phyloP scores from a whole-genome alignment of 2,888 invertebrate species.

The Pachliopta kotzebuea region DNA sequence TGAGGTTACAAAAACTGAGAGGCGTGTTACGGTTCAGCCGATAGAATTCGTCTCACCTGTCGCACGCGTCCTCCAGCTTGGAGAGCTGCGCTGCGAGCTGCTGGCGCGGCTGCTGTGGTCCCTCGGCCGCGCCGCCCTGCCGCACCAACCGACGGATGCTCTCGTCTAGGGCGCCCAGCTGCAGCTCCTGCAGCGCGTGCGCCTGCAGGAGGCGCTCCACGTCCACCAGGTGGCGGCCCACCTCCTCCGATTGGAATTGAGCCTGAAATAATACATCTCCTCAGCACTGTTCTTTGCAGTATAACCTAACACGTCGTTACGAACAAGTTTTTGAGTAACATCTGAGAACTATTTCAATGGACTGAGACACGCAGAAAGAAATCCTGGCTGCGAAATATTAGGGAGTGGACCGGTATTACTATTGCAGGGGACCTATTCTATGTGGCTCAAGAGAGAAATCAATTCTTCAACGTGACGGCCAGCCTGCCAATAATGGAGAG shows the following conservation, averaged over 20 bases:
- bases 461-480: too few species aligned
- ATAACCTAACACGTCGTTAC: too few species aligned
- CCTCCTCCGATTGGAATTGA: slow-evolving; percentile 90
- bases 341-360: too few species aligned
- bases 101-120: slow-evolving; percentile 85
- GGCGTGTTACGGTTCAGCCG: background rate
- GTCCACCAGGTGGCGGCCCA: slow-evolving; percentile 95
- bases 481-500: too few species aligned
- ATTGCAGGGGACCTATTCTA: too few species aligned
- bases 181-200: slow-evolving; percentile 94
- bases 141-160: slow-evolving; percentile 89
- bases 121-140: slow-evolving; percentile 51
- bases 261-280: slow-evolving; percentile 56
- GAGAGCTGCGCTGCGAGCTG: slow-evolving; percentile 87
- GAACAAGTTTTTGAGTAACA: too few species aligned
- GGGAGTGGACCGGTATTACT: too few species aligned
- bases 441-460: too few species aligned
- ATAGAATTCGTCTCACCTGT: slow-evolving; percentile 73
- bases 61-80: slow-evolving; percentile 89
- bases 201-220: slow-evolving; percentile 97
- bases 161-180: slow-evolving; percentile 94
- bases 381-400: too few species aligned
- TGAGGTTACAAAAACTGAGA: too few species aligned
- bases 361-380: too few species aligned
- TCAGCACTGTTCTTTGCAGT: too few species aligned